Evolutionary conservation across 2,797 vertebrate species (phyloP).

Genomic region (Brachyalestes nurse): DNA sequence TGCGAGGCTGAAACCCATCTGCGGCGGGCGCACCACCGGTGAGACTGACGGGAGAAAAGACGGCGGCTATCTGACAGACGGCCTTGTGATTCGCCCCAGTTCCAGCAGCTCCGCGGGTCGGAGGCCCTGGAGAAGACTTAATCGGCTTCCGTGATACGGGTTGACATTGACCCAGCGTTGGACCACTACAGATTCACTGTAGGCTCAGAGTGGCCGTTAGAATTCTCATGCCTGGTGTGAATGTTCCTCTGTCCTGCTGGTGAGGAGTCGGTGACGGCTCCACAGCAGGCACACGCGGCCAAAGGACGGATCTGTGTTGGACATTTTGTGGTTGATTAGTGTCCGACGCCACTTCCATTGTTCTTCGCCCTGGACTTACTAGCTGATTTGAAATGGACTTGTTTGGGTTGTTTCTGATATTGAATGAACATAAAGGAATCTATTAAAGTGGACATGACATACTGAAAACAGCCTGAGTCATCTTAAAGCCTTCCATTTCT

Average conservation of each 20-base stretch:
- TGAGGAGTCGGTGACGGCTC: constrained; percentile 1
- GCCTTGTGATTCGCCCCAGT: constrained; percentile 14
- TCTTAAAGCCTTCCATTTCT: too few species aligned
- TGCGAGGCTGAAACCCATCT: constrained; percentile 32
- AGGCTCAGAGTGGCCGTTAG: constrained; percentile 65
- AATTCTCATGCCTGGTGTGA: constrained; percentile 52
- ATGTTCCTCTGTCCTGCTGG: constrained; percentile 38
- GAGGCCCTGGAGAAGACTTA: constrained; percentile 63
- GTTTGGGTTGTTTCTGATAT: too few species aligned
- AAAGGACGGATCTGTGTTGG: too few species aligned
- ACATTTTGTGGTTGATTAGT: too few species aligned
- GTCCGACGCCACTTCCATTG: too few species aligned
- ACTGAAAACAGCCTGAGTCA: too few species aligned
- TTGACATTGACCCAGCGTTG: constrained; percentile 66
- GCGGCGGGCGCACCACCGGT: neutral
- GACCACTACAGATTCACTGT: constrained; percentile 43
- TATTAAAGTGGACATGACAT: too few species aligned
- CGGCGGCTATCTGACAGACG: constrained; percentile 1
- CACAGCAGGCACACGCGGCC: constrained; percentile 12
- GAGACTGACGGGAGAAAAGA: neutral
- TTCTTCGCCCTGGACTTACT: too few species aligned
- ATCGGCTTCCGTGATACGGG: constrained; percentile 60
- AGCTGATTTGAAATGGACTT: too few species aligned
- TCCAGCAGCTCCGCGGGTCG: constrained; percentile 27
- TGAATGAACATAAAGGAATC: too few species aligned